These are phyloP conservation scores for Drosophila trichaetosa DNA, from an alignment of 2,888 invertebrate species.

Conservation along the genomic window DNA sequence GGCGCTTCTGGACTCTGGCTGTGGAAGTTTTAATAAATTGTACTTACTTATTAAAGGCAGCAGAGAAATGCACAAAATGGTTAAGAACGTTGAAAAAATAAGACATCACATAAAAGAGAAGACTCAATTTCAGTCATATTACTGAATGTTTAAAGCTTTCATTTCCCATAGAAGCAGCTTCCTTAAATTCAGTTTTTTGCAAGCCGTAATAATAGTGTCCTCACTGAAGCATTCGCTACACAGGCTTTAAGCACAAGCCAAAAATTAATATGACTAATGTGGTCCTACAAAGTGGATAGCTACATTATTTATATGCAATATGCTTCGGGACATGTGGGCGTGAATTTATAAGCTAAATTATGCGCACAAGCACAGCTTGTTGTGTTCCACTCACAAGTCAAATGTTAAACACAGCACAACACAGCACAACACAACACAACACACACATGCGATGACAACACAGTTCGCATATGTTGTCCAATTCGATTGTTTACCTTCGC, in stretches of 20 bases:
- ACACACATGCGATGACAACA: neutral
- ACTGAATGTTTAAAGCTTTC: neutral
- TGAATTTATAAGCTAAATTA: conserved; percentile 44
- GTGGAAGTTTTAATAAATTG: neutral
- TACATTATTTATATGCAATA: conserved; percentile 58
- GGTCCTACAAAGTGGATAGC: conserved; percentile 13
- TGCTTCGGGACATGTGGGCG: conserved; percentile 31
- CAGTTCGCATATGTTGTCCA: conserved; percentile 19
- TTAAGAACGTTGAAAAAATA: conserved; percentile 1
- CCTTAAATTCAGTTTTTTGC: neutral
- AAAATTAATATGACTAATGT: conserved; percentile 25
- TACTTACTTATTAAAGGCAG: conserved; percentile 19
- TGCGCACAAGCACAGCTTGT: conserved; percentile 44
- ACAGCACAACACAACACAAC: conserved; percentile 7
- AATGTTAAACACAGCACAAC: conserved; percentile 35
- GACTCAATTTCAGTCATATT: neutral
- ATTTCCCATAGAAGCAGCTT: neutral
- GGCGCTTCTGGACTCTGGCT: conserved; percentile 11
- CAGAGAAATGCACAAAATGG: conserved; percentile 8
- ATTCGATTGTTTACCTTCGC: conserved; percentile 59
- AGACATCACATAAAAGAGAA: neutral
- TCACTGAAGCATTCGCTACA: neutral
- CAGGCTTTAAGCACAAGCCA: conserved; percentile 16
- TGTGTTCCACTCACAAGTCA: conserved; percentile 29
- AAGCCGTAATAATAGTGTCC: neutral